These are phyloP conservation scores for Patiria pectinifera DNA, from an alignment of 53 echinoderm and acorn worm species.

Conservation along the genomic window DNA sequence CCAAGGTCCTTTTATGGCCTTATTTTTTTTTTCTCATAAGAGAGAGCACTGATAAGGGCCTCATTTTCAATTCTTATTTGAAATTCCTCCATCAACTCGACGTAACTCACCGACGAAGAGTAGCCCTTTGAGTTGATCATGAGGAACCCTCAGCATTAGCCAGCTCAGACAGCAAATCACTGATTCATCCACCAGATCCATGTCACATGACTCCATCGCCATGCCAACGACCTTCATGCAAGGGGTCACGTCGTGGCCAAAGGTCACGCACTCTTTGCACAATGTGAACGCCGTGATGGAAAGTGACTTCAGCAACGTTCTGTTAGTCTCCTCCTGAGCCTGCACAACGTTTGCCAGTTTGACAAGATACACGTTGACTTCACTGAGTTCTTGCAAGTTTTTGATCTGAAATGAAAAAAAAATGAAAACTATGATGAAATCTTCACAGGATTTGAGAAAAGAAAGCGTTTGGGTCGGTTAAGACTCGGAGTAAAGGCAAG, in stretches of 20 bases:
- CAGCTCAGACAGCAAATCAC: slow-evolving; percentile 36
- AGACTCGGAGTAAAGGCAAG: no score
- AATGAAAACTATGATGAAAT: background rate
- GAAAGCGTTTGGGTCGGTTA: no score
- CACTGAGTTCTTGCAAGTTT: slow-evolving; percentile 29
- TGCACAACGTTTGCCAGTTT: background rate
- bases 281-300: background rate
- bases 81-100: background rate
- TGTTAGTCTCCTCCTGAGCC: background rate
- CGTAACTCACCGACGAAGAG: slow-evolving; percentile 32
- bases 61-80: background rate
- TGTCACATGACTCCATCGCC: background rate
- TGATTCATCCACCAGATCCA: background rate
- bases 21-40: no score
- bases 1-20: no score
- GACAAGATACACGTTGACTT: slow-evolving; percentile 15
- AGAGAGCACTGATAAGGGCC: no score
- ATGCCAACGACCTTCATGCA: slow-evolving; percentile 33
- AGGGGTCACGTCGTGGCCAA: slow-evolving; percentile 52
- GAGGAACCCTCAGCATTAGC: slow-evolving; percentile 24
- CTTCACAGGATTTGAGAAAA: no score
- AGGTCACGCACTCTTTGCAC: slow-evolving; percentile 54
- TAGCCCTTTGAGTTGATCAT: slow-evolving; percentile 21
- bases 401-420: slow-evolving; percentile 31
- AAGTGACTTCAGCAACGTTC: background rate